Conservation (phyloP, 2,113 vertebrate genomes). For the Daphoenositta chrysoptera region DNA sequence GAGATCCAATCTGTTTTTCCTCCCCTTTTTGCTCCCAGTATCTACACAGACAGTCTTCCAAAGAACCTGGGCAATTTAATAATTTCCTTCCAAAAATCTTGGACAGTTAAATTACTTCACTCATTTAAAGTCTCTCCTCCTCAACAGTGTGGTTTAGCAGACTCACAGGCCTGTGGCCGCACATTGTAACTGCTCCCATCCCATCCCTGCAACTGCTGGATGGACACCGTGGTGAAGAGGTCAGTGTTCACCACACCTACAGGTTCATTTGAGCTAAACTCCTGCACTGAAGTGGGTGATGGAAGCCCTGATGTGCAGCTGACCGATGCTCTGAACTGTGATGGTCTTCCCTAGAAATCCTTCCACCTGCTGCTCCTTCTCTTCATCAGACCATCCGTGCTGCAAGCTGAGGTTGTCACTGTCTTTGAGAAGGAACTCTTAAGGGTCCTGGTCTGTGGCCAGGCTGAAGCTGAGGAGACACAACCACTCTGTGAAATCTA, state of each 20-base stretch:
- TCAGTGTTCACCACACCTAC: background rate
- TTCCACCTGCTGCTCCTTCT: background rate
- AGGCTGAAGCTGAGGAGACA: conserved; percentile 18
- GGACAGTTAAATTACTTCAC: background rate
- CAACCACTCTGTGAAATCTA: background rate
- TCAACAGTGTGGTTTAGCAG: background rate
- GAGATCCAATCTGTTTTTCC: background rate
- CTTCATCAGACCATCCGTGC: background rate
- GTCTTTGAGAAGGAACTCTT: background rate
- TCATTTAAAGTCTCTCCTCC: background rate
- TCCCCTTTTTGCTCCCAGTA: background rate
- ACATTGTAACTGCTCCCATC: background rate
- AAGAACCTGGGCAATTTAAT: background rate
- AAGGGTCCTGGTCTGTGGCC: background rate
- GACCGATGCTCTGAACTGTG: background rate
- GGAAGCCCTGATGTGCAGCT: background rate
- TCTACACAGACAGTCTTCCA: background rate
- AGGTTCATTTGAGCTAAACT: background rate
- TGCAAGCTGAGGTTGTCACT: background rate
- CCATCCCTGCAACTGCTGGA: background rate
- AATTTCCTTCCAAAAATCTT: background rate
- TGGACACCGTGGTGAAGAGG: background rate
- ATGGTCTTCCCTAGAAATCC: background rate
- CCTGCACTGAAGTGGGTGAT: background rate
- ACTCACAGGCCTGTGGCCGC: background rate